Evolutionary conservation across 2,888 invertebrate genomes (phyloP).

Genomic region (Acleris cristana): DNA sequence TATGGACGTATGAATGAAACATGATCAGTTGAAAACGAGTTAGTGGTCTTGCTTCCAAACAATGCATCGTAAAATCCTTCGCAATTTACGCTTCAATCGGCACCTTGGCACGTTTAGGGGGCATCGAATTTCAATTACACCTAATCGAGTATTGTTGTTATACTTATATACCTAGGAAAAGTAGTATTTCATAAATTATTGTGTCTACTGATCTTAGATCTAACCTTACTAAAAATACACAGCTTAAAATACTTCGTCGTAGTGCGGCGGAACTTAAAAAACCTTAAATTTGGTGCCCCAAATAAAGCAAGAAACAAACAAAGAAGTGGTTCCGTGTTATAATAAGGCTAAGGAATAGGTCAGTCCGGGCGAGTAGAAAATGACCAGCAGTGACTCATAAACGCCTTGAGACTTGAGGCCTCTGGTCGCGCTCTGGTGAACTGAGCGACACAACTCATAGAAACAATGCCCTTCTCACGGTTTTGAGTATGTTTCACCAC

Average conservation of each 20-base stretch:
- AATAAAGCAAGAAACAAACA: slow-evolving; percentile 14
- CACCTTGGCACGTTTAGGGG: slow-evolving; percentile 30
- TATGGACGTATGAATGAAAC: slow-evolving; percentile 54
- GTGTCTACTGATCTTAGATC: no score
- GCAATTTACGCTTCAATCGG: slow-evolving; percentile 40
- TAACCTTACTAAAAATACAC: no score
- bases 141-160: no score
- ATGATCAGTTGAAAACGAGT: slow-evolving; percentile 60
- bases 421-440: slow-evolving; percentile 66
- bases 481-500: slow-evolving; percentile 56
- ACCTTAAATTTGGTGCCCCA: no score
- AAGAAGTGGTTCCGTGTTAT: slow-evolving; percentile 2
- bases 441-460: slow-evolving; percentile 57
- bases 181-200: no score
- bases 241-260: background rate
- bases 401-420: slow-evolving; percentile 52
- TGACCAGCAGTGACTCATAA: slow-evolving; percentile 53
- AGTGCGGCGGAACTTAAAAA: no score
- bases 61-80: slow-evolving; percentile 56
- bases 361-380: slow-evolving; percentile 30
- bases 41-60: slow-evolving; percentile 56
- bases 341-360: slow-evolving; percentile 14
- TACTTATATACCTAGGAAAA: no score
- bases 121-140: slow-evolving; percentile 21
- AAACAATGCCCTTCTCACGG: slow-evolving; percentile 70